Conservation (phyloP, 2,797 vertebrate species). For the Trematomus bernacchii region DNA sequence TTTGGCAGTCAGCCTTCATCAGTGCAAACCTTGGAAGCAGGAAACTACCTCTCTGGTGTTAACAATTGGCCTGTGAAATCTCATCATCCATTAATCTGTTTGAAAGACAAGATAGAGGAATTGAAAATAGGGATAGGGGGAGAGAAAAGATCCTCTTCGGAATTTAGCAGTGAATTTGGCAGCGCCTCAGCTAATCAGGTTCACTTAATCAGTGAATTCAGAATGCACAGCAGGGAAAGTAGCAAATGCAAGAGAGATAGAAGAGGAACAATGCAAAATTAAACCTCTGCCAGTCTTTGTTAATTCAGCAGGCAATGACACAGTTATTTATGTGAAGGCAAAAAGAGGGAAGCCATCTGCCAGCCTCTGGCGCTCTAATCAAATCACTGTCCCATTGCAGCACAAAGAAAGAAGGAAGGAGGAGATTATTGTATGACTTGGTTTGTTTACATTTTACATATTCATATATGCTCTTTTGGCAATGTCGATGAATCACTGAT, state of each 20-base stretch:
- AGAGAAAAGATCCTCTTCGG: constrained; percentile 30
- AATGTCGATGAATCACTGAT: constrained; percentile 31
- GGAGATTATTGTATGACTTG: constrained; percentile 46
- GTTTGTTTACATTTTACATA: constrained; percentile 32
- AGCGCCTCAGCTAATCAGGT: constrained; percentile 64
- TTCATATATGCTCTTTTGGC: constrained; percentile 21
- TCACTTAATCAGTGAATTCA: constrained; percentile 72
- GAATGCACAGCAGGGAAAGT: constrained; percentile 49
- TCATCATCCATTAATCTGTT: constrained; percentile 64
- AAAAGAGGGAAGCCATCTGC: constrained; percentile 27
- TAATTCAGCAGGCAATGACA: constrained; percentile 64
- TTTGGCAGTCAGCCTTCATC: constrained; percentile 53
- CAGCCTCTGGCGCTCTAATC: constrained; percentile 59
- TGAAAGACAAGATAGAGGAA: constrained; percentile 54
- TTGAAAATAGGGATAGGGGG: constrained; percentile 35
- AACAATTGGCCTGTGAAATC: constrained; percentile 67
- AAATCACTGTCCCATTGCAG: constrained; percentile 35
- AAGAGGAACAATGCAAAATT: constrained; percentile 54
- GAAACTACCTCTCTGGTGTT: constrained; percentile 44
- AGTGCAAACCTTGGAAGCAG: constrained; percentile 30
- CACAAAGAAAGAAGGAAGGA: constrained; percentile 29
- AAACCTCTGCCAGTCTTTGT: constrained; percentile 55
- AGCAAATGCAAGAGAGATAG: constrained; percentile 31
- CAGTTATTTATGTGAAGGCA: constrained; percentile 69
- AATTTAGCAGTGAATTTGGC: constrained; percentile 60